Evolutionary conservation across 2,113 vertebrate species (phyloP), one percentile per base, ranked within the genome.

Genomic region (Mugil cephalus): DNA sequence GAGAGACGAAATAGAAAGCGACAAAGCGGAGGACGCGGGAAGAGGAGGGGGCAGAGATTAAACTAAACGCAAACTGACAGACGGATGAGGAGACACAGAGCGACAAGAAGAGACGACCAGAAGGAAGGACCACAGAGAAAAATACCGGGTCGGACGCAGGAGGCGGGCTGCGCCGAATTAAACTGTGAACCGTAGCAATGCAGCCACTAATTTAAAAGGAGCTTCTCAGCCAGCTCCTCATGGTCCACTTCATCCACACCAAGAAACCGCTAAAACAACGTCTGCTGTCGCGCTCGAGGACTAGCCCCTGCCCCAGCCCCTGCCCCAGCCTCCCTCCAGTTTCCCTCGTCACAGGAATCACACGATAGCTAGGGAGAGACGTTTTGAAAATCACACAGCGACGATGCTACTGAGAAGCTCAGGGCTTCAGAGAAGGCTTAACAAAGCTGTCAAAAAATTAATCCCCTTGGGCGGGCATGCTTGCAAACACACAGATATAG

Each of bases 41-140:
- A 87, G 89, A 90, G 87, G 91, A 86, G 89, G 88, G 24, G 89
- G 91, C 51, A 85, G 85, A 88, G 89, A 91, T 93, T 87, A 87
- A 88, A 90, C 84, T 71, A 87, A 94, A 95, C 84, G 80, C 88
- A 88, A 92, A 89, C 89, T 93, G 93, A 93, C 94, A 93, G 91
- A 86, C 85, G 75, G 84, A 93, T 92, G 91, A 93, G 82, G 92
- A 79, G 89, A 93, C 59, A 5, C 42, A 77, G 89, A 87, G 84
- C 86, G 92, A 93, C 89, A 91, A 62, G 63, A 83, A 74, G 80
- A 87, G 88, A 88, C 66, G 34, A 88, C 76, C 51, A 58, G 64
- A 83, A 80, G 69, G 89, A 83, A 34, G 43, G 71, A 74, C 78
- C 13, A 74, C 63, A 59, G 78, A 84, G 69, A 84, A 56, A 76